Percentiles rank a stretch among this genome's conserved stretches.
Evolutionary conservation across 2,888 invertebrate species (phyloP).

Genomic region (Megamerina dolium): DNA sequence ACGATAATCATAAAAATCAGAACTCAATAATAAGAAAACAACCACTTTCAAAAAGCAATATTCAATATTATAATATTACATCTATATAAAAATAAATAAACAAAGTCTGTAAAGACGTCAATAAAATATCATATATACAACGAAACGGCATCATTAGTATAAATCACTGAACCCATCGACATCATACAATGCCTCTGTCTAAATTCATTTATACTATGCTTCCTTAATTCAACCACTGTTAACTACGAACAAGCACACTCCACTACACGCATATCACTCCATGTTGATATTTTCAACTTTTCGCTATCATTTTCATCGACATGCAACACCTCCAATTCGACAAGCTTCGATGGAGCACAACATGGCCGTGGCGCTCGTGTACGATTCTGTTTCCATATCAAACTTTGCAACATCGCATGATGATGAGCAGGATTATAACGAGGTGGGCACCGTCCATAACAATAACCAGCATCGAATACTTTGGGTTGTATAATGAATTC

Average conservation of each 20-base stretch:
- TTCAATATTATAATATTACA: too few species aligned
- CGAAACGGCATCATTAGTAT: too few species aligned
- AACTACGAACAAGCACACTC: constrained; percentile 65
- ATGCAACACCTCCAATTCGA: constrained; percentile 60
- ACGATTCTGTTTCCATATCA: constrained; percentile 59
- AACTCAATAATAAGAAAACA: too few species aligned
- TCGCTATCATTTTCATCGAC: constrained; percentile 58
- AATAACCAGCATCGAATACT: constrained; percentile 64
- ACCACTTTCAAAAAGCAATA: too few species aligned
- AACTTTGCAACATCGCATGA: constrained; percentile 63
- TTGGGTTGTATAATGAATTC: constrained; percentile 65
- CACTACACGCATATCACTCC: constrained; percentile 65
- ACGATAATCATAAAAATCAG: too few species aligned
- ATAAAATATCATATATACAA: too few species aligned
- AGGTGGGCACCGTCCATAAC: constrained; percentile 63
- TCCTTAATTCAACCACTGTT: too few species aligned
- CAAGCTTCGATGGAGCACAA: constrained; percentile 63
- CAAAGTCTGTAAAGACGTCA: too few species aligned
- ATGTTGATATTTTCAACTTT: constrained; percentile 60
- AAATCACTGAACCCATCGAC: too few species aligned
- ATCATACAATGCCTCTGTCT: too few species aligned
- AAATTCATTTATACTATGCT: too few species aligned
- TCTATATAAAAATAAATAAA: too few species aligned
- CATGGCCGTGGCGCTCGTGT: constrained; percentile 56
- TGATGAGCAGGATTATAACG: constrained; percentile 64